Evolutionary conservation across 2,888 invertebrate genomes (phyloP), one percentile per base, ranked within the genome.

Genomic region (Papilio protenor): DNA sequence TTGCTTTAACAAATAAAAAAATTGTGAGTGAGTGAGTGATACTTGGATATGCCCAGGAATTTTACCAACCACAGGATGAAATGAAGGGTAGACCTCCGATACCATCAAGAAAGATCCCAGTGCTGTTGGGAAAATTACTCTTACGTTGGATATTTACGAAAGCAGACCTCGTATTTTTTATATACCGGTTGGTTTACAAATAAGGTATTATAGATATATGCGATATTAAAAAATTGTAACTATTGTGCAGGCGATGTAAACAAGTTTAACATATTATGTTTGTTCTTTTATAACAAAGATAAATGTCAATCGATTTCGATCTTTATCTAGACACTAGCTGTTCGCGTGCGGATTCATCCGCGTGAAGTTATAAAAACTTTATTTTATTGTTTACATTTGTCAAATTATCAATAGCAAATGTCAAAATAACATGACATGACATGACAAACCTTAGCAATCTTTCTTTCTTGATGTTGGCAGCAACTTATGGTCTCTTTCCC

Each of bases 71-170:
- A 82, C 81, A 83, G 85, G 84, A 84, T 94, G 94, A 92, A 89
- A 94, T 94, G 94, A 94, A 91, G 92, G 91, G 87, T 52, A 87
- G 88, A 85, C 84, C 84, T 79, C 81, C 80, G n/a, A 83, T 84
- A 81, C 83, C 85, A 81, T 90, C 90, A 45, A 89, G 82, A 80
- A 89, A 90, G 82, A 84, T 93, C 84, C 91, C 93, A 77, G 87
- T 91, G 87, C 90, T 95, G 81, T 87, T 96, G 82, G 96, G 95
- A 82, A 95, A 95, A 85, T 91, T 95, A 83, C 88, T 96, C 70
- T 90, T 96, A 75, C 95, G 96, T 82, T 96, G 96, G 96, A 94
- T 96, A 78, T 94, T 96, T 83, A 95, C 95, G 78, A 96, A 95
- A 87, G 95, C 96, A 47, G 95, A 96, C 86, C 89, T 96, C 78